A percentile compares a stretch with the other conserved stretches of the same genome.
Conservation (phyloP, 1,140 invertebrate genomes). For the Dinothrombium tinctorium region DNA sequence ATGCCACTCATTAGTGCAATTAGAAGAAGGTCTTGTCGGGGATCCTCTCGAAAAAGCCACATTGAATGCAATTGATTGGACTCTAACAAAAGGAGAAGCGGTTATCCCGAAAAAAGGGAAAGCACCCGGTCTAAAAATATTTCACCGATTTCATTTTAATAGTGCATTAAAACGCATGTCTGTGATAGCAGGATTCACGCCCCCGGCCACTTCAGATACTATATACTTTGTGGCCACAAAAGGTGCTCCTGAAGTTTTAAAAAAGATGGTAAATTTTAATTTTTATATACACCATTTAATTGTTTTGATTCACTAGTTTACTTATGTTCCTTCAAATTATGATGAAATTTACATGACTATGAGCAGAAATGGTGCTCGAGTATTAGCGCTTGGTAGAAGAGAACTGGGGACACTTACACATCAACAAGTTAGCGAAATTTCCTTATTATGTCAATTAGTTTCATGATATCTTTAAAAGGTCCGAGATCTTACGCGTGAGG, state of each 20-base stretch:
- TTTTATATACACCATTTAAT: slow-evolving; percentile 5
- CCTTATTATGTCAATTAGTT: too few relatives aligned
- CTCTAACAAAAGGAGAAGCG: slow-evolving; percentile 74
- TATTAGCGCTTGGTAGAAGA: slow-evolving; percentile 70
- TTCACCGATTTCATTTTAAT: slow-evolving; percentile 86
- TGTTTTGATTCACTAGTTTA: slow-evolving; percentile 31
- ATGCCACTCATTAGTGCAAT: slow-evolving; percentile 79
- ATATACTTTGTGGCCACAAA: slow-evolving; percentile 66
- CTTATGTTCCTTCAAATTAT: slow-evolving; percentile 38
- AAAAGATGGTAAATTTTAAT: slow-evolving; percentile 46
- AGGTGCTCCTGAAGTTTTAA: slow-evolving; percentile 87
- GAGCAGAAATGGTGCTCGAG: slow-evolving; percentile 72
- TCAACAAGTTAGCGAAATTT: too few relatives aligned
- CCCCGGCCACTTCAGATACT: slow-evolving; percentile 46
- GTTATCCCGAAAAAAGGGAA: slow-evolving; percentile 75
- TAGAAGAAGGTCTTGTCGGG: slow-evolving; percentile 84
- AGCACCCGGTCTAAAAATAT: slow-evolving; percentile 63
- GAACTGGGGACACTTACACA: slow-evolving; percentile 38
- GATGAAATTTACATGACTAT: slow-evolving; percentile 63
- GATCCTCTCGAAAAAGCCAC: slow-evolving; percentile 97
- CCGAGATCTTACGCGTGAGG: slow-evolving; percentile 52
- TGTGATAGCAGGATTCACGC: slow-evolving; percentile 66
- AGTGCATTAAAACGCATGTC: slow-evolving; percentile 94
- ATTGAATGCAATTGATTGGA: slow-evolving; percentile 83
- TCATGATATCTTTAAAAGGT: too few relatives aligned